Evolutionary conservation across 1,140 invertebrate genomes (phyloP).

Genomic region (Drosophila simulans): DNA sequence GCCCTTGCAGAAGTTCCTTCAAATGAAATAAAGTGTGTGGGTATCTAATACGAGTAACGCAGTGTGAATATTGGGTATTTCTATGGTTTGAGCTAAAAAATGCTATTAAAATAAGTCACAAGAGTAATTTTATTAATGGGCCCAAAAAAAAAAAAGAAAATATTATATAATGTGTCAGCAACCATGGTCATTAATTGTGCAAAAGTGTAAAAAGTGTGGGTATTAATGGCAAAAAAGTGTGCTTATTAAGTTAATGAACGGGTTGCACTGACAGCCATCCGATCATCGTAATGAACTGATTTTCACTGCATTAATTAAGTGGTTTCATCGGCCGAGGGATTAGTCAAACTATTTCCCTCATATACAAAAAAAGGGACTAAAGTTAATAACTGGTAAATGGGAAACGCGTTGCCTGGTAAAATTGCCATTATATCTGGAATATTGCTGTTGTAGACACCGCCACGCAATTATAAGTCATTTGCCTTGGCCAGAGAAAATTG

Average conservation of each 20-base stretch:
- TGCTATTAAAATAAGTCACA: neutral
- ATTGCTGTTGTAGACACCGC: slow-evolving; percentile 22
- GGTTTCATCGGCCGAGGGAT: slow-evolving; percentile 9
- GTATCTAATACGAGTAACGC: no score
- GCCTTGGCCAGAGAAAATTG: neutral
- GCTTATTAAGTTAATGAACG: slow-evolving; percentile 18
- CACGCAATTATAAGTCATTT: slow-evolving; percentile 53
- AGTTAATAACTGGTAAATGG: neutral
- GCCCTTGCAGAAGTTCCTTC: slow-evolving; percentile 35
- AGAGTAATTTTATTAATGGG: neutral
- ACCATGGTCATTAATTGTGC: slow-evolving; percentile 10
- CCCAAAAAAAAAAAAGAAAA: neutral
- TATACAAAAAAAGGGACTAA: neutral
- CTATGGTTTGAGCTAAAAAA: neutral
- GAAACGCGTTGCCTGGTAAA: neutral
- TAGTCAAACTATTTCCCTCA: neutral
- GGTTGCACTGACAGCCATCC: slow-evolving; percentile 5
- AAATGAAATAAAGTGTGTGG: neutral
- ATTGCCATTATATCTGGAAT: neutral
- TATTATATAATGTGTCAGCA: slow-evolving; percentile 4
- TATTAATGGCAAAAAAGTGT: slow-evolving; percentile 11
- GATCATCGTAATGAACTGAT: slow-evolving; percentile 48
- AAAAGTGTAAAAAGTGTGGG: slow-evolving; percentile 3
- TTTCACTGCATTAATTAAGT: slow-evolving; percentile 23
- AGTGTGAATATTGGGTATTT: neutral